A percentile compares a stretch with the other conserved stretches of the same genome.
Conservation (phyloP, 2,113 vertebrate species). For the Jacana jacana region DNA sequence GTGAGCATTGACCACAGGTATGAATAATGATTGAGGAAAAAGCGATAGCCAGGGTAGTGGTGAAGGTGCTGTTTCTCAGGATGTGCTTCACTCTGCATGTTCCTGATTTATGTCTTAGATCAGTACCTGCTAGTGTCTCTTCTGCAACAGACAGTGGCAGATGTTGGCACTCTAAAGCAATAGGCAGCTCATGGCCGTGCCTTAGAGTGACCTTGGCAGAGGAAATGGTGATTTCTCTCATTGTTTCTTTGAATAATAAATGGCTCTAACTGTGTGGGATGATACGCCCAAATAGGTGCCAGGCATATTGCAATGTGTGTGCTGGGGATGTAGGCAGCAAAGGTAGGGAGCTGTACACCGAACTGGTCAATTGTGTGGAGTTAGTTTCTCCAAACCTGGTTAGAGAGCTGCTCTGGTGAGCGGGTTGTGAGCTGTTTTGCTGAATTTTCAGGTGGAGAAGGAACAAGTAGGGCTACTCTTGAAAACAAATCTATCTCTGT, state of each 20-base stretch:
- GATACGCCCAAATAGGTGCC: neutral
- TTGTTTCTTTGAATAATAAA: neutral
- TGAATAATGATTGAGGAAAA: neutral
- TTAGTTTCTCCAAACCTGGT: neutral
- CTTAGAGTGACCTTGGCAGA: neutral
- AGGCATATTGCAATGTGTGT: accelerated
- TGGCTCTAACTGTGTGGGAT: neutral
- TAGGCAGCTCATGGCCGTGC: accelerated
- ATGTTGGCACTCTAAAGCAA: neutral
- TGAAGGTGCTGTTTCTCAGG: neutral
- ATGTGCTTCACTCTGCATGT: accelerated
- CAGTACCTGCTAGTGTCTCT: neutral
- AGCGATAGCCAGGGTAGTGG: too few species aligned
- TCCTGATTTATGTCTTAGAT: neutral
- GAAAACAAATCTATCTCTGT: too few species aligned
- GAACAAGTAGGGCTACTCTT: neutral
- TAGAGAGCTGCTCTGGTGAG: neutral
- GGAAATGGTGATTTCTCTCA: neutral
- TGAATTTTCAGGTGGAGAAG: neutral
- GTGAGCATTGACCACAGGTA: accelerated
- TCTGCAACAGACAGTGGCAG: neutral
- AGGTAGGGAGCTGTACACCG: accelerated
- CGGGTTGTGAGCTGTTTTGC: neutral
- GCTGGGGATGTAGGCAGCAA: accelerated
- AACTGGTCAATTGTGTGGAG: accelerated